Evolutionary conservation across 2,797 vertebrate genomes (phyloP).

Genomic region (Muscicapa comitata): DNA sequence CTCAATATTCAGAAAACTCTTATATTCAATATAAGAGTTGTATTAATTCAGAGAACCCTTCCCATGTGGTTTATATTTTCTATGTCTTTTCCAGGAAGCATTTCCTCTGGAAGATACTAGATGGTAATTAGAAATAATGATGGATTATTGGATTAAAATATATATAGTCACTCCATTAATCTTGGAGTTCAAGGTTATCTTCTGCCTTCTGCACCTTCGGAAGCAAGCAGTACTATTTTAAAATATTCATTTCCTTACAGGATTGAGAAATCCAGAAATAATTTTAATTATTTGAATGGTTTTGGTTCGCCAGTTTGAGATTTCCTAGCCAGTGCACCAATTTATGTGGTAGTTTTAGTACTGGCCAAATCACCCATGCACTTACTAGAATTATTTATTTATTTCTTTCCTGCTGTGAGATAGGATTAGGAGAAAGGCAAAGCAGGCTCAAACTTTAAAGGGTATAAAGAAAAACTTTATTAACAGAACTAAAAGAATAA

Average conservation of each 20-base stretch:
- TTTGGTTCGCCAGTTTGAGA: too few relatives aligned
- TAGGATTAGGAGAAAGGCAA: too few relatives aligned
- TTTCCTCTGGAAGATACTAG: background rate
- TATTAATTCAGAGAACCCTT: background rate
- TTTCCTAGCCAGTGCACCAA: too few relatives aligned
- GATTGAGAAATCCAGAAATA: background rate
- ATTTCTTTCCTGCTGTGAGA: too few relatives aligned
- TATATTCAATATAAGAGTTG: background rate
- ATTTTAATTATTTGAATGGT: background rate
- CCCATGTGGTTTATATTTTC: background rate
- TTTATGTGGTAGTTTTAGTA: too few relatives aligned
- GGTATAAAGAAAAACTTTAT: too few relatives aligned
- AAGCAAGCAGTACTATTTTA: background rate
- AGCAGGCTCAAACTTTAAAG: too few relatives aligned
- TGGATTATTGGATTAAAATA: conserved; percentile 14
- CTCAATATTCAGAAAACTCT: background rate
- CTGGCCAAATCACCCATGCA: too few relatives aligned
- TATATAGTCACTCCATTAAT: background rate
- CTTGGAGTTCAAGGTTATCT: background rate
- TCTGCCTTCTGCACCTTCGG: background rate
- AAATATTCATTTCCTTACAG: background rate
- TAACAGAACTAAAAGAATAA: too few relatives aligned
- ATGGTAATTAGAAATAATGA: background rate
- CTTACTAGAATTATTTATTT: too few relatives aligned
- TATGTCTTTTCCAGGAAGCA: background rate